Base-by-base conservation (phyloP, 2,113 vertebrate species). In the Chlamydotis undulata region DNA sequence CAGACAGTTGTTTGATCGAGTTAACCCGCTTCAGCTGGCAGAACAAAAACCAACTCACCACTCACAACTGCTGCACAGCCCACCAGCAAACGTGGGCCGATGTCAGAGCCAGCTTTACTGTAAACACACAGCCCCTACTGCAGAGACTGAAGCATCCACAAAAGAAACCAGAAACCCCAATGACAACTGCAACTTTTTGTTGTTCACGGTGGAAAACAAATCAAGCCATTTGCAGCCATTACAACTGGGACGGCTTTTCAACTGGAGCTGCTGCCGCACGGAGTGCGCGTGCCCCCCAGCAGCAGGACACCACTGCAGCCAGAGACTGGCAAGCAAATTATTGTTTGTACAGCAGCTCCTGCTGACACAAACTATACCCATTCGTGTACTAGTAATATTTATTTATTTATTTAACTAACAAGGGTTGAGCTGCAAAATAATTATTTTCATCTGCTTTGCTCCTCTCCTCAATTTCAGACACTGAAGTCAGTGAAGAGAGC, bases 211-310 rank as follows among this genome's bases (percentile, higher is more conserved):
- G 11, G 49, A 73, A 83, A 84, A 19, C 29, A 33, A 83, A 35
- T 2, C 28, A 55, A 14, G 13, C 12, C 14, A 8, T 15, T 57
- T 41, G 19, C 33, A 43, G 55, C 31, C 65, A 31, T 28, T 31
- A 31, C 23, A n/a, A 7, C 50, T 9, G 26, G 33, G 50, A 41
- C 16, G 79, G 61, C 33, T 45, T 63, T 37, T 37, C 16, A 52
- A 6, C 3, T 13, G 37, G 31, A 56, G 57, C 1, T 25, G 10
- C 18, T 3, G 17, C 10, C 7, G 31, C 3, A 10, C 70, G 0
- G 3, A 4, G 8, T 2, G 4, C 0, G 11, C 4, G 0, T 1
- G 10, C 31, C 23, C 3, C 2, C 3, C 28, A 6, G 8, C 1
- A 50, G 41, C 50, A 50, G 31, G 55, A 3, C 31, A 13, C 8